These are phyloP conservation scores for Hoplodrina blanda DNA, from an alignment of 2,888 invertebrate species.

Conservation along the genomic window DNA sequence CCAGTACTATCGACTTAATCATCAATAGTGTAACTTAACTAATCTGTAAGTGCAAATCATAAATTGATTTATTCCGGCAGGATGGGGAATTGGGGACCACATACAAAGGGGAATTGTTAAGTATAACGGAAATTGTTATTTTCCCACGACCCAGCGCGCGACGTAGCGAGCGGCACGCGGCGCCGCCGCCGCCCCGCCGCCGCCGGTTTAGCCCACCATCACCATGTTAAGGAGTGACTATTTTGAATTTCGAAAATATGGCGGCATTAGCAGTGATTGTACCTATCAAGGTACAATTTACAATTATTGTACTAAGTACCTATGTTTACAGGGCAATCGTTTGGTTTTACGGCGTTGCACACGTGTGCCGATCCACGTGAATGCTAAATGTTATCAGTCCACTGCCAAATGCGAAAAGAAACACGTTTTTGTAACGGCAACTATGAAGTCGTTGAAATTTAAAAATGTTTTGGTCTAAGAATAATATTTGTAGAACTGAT, in stretches of 20 bases:
- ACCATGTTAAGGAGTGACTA: neutral
- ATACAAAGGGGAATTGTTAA: conserved; percentile 7
- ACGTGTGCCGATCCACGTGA: conserved; percentile 70
- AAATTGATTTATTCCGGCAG: neutral
- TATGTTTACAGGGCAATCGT: conserved; percentile 56
- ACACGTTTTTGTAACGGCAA: conserved; percentile 33
- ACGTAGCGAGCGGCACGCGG: neutral
- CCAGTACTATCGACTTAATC: neutral
- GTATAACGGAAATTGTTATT: conserved; percentile 25
- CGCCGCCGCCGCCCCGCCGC: conserved; percentile 4
- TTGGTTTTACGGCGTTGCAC: conserved; percentile 61
- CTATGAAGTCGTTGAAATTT: conserved; percentile 33
- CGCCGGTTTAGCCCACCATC: neutral
- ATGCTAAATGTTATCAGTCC: conserved; percentile 63
- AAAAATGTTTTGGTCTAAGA: neutral
- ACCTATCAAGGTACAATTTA: neutral
- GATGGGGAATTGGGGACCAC: conserved; percentile 6
- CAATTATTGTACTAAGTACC: neutral
- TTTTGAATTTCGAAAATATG: conserved; percentile 18
- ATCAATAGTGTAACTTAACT: neutral
- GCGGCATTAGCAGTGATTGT: conserved; percentile 28
- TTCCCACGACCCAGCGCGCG: conserved; percentile 22
- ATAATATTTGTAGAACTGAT: neutral
- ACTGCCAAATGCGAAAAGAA: conserved; percentile 42
- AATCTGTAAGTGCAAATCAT: neutral